Base-by-base conservation (phyloP, 2,113 vertebrate species). In the Nibea albiflora region DNA sequence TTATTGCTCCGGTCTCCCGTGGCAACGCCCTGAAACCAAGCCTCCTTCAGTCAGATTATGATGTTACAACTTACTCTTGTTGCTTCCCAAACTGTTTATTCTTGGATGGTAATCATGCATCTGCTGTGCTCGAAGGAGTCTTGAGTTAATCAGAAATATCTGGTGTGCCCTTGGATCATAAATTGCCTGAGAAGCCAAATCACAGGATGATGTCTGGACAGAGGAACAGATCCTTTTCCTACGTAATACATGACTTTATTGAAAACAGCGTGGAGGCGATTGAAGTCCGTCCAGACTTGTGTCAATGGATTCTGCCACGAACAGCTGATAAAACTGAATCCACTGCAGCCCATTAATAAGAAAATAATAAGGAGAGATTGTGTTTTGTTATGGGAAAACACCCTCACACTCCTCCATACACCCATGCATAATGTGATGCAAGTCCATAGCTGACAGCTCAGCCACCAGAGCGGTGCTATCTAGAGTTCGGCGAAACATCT, bases 131-230 rank as follows among this genome's bases (percentile, higher is more conserved):
- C 19, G 16, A 88, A 85, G 80, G 68, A 80, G 79, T 73, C 85
- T 89, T 82, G 80, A 71, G 81, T 85, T 90, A 90, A 92, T 93
- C 86, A 92, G 47, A 88, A 86, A 76, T 78, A 75, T 81, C 74
- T 90, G 77, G 19, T n/a, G 65, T 76, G 66, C 81, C 67, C 78
- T 89, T 78, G 56, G 61, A 85, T 88, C 85, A 81, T 79, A 57
- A 8, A 83, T 89, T 86, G 88, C 77, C 61, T 73, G 26, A 84
- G 61, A 70, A 63, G 72, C 87, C 80, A 92, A 80, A 85, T 87
- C 73, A 78, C 76, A 77, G 85, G 78, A 42, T 81, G 74, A 85
- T 77, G 76, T 79, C 86, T 91, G 87, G 85, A 83, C 80, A 75
- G 64, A 71, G 54, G 68, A 87, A 71, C 76, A 76, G 64, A 88